Percentiles rank a stretch among this genome's conserved stretches.
Conservation (phyloP, 2,797 vertebrate genomes). For the Zonotrichia albicollis region DNA sequence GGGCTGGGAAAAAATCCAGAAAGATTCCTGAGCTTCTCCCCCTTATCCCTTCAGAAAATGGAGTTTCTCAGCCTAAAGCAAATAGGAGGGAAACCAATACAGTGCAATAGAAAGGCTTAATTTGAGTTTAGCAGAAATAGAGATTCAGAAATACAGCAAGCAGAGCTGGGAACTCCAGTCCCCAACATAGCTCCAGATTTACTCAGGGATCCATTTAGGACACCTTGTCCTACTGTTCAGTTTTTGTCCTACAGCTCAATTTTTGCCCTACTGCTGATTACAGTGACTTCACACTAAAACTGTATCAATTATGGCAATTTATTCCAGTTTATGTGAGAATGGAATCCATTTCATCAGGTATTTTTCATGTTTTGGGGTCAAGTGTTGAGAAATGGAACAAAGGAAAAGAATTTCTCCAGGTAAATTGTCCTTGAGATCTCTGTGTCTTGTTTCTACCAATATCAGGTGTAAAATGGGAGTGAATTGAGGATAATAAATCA, state of each 20-base stretch:
- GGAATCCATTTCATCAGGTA: background rate
- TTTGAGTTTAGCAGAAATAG: background rate
- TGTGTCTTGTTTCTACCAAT: background rate
- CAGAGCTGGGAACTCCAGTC: background rate
- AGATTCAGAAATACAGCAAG: background rate
- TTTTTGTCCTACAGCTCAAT: background rate
- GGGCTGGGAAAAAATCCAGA: background rate
- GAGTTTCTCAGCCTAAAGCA: background rate
- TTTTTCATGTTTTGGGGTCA: background rate
- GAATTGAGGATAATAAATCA: background rate
- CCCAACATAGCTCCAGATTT: background rate
- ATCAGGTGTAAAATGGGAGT: background rate
- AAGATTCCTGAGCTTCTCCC: background rate
- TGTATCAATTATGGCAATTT: background rate
- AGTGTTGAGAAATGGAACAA: background rate
- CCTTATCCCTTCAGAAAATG: background rate
- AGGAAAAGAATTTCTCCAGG: background rate
- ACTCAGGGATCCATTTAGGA: background rate
- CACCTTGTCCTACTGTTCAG: background rate
- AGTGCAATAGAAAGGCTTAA: background rate
- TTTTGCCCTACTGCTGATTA: background rate
- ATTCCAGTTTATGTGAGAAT: background rate
- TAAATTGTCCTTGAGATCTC: background rate
- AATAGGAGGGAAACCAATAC: background rate
- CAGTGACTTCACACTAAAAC: background rate